A percentile compares a stretch with the other conserved stretches of the same genome.
Conservation (phyloP, 2,888 invertebrate genomes). For the Patella caerulea region DNA sequence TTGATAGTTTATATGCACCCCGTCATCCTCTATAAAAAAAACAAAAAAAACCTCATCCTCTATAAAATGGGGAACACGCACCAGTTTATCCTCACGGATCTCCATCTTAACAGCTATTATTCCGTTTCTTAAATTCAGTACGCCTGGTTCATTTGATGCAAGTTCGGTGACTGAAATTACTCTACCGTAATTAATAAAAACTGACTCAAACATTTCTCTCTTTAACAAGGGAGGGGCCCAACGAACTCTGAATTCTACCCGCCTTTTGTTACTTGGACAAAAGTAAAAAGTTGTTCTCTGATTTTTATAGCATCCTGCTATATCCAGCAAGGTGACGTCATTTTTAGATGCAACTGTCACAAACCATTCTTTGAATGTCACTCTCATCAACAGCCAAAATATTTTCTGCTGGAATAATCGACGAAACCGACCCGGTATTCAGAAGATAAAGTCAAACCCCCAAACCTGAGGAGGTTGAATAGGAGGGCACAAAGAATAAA, state of each 20-base stretch:
- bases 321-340: not conserved
- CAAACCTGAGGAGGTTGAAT: no score
- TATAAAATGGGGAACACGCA: not conserved
- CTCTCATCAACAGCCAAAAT: not conserved
- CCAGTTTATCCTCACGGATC: not conserved
- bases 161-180: not conserved
- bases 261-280: not conserved
- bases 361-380: not conserved
- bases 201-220: accelerated
- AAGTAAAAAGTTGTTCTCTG: not conserved
- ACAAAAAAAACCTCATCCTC: no score
- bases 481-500: no score
- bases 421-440: no score
- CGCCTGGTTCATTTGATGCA: not conserved
- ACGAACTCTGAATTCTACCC: not conserved
- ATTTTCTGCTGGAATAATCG: not conserved
- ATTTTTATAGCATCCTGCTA: not conserved
- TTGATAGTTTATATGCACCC: not conserved
- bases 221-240: not conserved
- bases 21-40: not conserved
- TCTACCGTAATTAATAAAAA: not conserved
- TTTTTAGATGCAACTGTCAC: not conserved
- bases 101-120: not conserved
- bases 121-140: not conserved
- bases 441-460: accelerated